Evolutionary conservation across 2,113 vertebrate species (phyloP).

Genomic region (Silurus asotus): DNA sequence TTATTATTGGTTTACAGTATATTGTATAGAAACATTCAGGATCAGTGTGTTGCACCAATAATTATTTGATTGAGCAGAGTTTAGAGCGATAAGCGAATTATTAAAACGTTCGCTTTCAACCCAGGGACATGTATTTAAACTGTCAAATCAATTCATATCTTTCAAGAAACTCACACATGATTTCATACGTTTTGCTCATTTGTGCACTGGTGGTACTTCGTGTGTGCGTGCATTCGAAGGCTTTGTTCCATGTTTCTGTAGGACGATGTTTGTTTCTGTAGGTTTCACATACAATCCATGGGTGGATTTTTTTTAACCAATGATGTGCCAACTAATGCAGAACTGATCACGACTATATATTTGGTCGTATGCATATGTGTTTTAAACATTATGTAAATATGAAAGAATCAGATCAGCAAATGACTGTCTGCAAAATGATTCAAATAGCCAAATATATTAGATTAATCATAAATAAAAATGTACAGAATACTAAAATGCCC

Average conservation of each 20-base stretch:
- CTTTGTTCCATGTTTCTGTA: not conserved
- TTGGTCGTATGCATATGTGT: not conserved
- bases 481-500: not conserved
- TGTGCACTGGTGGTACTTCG: not conserved
- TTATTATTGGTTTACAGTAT: not conserved
- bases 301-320: not conserved
- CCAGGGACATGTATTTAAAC: too few relatives aligned
- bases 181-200: not conserved
- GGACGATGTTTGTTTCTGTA: not conserved
- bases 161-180: slow-evolving; percentile 81
- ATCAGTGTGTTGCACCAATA: not conserved
- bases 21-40: not conserved
- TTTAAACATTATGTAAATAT: slow-evolving; percentile 15
- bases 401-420: slow-evolving; percentile 1
- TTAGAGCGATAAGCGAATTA: too few relatives aligned
- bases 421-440: not conserved
- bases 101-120: too few relatives aligned
- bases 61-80: too few relatives aligned
- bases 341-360: not conserved
- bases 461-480: not conserved
- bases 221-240: not conserved
- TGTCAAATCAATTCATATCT: slow-evolving; percentile 76
- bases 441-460: not conserved
- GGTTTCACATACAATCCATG: not conserved
- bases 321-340: not conserved